Conservation (phyloP, 2,888 invertebrate genomes). For the Parochlus steinenii region DNA sequence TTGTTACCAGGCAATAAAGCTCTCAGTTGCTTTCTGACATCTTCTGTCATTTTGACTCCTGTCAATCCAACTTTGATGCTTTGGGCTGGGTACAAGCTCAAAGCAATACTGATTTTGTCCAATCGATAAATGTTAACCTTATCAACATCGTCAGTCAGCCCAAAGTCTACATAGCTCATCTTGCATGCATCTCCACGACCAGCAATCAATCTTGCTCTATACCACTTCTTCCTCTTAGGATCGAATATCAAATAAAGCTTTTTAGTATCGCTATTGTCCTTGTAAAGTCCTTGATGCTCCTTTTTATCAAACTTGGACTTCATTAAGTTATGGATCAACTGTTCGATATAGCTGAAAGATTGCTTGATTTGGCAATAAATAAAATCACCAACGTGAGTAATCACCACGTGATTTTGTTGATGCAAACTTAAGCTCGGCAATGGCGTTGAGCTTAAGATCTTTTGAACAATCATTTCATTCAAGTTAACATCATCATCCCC, state of each 20-base stretch:
- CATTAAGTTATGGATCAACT: conserved; percentile 3
- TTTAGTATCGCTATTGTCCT: conserved; percentile 8
- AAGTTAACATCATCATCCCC: conserved; percentile 45
- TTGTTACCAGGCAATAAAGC: conserved; percentile 37
- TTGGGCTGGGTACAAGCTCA: conserved; percentile 30
- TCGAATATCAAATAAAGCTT: conserved; percentile 11
- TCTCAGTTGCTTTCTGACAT: conserved; percentile 30
- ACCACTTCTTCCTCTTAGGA: conserved; percentile 11
- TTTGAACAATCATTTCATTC: conserved; percentile 40
- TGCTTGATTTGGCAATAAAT: conserved; percentile 24
- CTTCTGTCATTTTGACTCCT: conserved; percentile 2
- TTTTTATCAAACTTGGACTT: conserved; percentile 4
- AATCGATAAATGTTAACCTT: conserved; percentile 31
- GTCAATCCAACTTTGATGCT: conserved; percentile 22
- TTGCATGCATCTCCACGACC: conserved; percentile 28
- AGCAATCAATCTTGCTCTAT: conserved; percentile 11
- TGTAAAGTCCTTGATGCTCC: conserved; percentile 6
- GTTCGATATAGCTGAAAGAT: conserved; percentile 7
- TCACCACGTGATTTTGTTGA: conserved; percentile 19
- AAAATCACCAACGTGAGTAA: conserved; percentile 25
- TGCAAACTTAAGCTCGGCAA: conserved; percentile 24
- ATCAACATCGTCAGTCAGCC: conserved; percentile 30
- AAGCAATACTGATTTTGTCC: conserved; percentile 27
- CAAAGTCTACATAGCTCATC: conserved; percentile 38
- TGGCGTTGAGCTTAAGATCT: conserved; percentile 32